phyloP scores from a whole-genome alignment of 92 coral and sea anemone genomes.

The Umimayanthus chanpuru region DNA sequence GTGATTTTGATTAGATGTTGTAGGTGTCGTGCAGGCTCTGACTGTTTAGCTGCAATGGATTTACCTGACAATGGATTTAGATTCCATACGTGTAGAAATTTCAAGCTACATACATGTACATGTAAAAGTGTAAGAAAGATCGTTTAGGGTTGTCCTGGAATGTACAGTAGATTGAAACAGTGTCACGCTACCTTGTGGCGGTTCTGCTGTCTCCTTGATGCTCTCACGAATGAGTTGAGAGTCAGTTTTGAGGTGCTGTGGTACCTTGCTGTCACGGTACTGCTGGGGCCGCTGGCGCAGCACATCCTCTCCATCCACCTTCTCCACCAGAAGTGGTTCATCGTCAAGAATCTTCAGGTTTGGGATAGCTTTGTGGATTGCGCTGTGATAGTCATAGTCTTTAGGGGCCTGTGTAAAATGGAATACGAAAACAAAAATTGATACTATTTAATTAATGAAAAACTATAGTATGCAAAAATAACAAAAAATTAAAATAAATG shows the following conservation, averaged over 20 bases:
- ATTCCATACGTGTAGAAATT: too few relatives aligned
- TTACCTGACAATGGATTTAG: too few relatives aligned
- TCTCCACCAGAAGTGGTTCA: slow-evolving; percentile 89
- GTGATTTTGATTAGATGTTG: too few relatives aligned
- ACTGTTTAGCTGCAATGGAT: too few relatives aligned
- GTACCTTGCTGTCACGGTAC: slow-evolving; percentile 66
- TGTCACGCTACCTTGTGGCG: background rate
- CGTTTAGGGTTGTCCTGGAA: too few relatives aligned
- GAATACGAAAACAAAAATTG: background rate
- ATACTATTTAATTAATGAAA: too few relatives aligned
- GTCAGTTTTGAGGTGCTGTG: slow-evolving; percentile 83
- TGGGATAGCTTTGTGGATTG: slow-evolving; percentile 90
- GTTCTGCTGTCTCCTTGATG: slow-evolving; percentile 57
- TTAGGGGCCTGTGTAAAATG: slow-evolving; percentile 56
- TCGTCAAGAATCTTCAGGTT: slow-evolving; percentile 84
- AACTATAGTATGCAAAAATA: too few relatives aligned
- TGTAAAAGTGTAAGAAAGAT: too few relatives aligned
- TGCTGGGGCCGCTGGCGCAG: slow-evolving; percentile 82
- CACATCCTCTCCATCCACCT: slow-evolving; percentile 81
- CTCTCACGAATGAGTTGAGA: slow-evolving; percentile 89
- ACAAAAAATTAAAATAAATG: too few relatives aligned
- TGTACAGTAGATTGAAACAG: too few relatives aligned
- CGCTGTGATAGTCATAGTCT: slow-evolving; percentile 82
- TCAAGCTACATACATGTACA: too few relatives aligned
- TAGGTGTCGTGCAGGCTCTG: too few relatives aligned